Evolutionary conservation across 2,888 invertebrate species (phyloP).

Genomic region (Cybosia mesomella): DNA sequence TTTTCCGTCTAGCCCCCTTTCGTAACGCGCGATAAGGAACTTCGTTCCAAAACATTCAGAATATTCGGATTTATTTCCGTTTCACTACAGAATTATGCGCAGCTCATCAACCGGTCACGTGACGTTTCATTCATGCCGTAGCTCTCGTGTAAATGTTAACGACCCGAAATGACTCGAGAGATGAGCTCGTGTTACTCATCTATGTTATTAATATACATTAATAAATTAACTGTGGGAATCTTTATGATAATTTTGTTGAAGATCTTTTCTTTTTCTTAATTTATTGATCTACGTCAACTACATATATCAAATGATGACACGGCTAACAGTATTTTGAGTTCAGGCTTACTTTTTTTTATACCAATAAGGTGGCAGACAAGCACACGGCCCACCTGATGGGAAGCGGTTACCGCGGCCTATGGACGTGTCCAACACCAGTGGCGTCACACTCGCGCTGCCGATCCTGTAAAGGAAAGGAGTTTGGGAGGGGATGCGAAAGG

Average conservation of each 20-base stretch:
- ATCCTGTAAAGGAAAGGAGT: too few species aligned
- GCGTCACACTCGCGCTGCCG: too few species aligned
- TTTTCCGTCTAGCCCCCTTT: too few species aligned
- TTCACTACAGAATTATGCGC: conserved; percentile 14
- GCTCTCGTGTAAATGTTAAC: conserved; percentile 40
- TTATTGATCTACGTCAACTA: not conserved
- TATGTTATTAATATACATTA: conserved; percentile 34
- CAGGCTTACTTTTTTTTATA: too few species aligned
- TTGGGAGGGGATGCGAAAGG: too few species aligned
- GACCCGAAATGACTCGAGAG: conserved; percentile 46
- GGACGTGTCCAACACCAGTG: too few species aligned
- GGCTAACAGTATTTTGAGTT: too few species aligned
- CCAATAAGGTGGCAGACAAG: too few species aligned
- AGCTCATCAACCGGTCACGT: conserved; percentile 35
- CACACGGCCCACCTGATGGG: too few species aligned
- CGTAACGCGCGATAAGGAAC: too few species aligned
- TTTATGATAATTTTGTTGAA: conserved; percentile 37
- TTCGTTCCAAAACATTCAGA: not conserved
- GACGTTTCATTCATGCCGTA: conserved; percentile 40
- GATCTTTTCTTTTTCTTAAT: conserved; percentile 23
- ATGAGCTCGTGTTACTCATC: conserved; percentile 50
- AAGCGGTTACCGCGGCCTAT: too few species aligned
- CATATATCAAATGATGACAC: too few species aligned
- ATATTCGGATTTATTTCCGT: conserved; percentile 13
- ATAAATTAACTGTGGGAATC: conserved; percentile 47